A percentile compares a stretch with the other conserved stretches of the same genome.
Conservation (phyloP, 2,113 vertebrate genomes). For the Tichodroma muraria region DNA sequence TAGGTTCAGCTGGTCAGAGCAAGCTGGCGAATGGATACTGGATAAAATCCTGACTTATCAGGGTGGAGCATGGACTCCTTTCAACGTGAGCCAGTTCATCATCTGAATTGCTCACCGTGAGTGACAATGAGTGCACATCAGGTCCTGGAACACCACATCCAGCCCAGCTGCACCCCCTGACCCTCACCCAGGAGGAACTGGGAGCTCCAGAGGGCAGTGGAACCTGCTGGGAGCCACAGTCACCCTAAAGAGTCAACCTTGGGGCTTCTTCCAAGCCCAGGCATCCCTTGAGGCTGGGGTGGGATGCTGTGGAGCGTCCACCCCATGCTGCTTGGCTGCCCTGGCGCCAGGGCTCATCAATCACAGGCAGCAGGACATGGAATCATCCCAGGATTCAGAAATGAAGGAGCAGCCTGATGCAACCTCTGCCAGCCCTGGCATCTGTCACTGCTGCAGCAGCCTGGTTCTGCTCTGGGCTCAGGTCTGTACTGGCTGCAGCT, state of each 20-base stretch:
- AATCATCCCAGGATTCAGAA: not conserved
- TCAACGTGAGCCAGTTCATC: not conserved
- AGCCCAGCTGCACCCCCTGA: not conserved
- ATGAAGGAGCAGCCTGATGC: not conserved
- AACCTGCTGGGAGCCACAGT: not conserved
- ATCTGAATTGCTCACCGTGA: not conserved
- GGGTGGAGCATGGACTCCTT: rapidly evolving
- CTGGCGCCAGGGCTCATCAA: not conserved
- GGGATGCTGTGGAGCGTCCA: rapidly evolving
- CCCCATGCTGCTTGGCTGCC: rapidly evolving
- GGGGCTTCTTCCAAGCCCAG: not conserved
- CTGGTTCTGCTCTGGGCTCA: not conserved
- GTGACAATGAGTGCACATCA: not conserved
- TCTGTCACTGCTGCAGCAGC: not conserved
- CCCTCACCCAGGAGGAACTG: not conserved
- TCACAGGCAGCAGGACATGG: rapidly evolving
- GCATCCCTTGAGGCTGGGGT: rapidly evolving
- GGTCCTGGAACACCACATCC: not conserved
- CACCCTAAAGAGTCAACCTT: not conserved
- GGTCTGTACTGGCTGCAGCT: not conserved
- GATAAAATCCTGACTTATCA: not conserved
- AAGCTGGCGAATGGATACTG: not conserved
- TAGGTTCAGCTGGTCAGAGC: not conserved
- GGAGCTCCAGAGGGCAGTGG: rapidly evolving
- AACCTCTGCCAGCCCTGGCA: not conserved